A percentile compares a stretch with the other conserved stretches of the same genome.
phyloP scores from a whole-genome alignment of 2,113 vertebrate genomes.

The Pangasianodon hypophthalmus region DNA sequence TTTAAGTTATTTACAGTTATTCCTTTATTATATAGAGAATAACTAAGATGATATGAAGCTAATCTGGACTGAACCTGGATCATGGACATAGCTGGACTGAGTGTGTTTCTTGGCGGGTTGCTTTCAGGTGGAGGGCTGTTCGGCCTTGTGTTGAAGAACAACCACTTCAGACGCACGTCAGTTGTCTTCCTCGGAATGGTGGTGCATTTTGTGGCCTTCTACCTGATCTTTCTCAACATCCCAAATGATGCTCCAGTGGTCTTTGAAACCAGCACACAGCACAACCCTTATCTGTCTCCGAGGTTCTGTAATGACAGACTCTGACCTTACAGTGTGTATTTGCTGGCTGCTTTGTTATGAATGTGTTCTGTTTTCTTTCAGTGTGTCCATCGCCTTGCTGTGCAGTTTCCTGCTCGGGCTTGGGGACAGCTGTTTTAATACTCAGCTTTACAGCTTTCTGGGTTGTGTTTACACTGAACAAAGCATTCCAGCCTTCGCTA shows the following conservation, averaged over 20 bases:
- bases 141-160: constrained; percentile 88
- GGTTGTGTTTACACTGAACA: constrained; percentile 87
- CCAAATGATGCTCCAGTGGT: constrained; percentile 87
- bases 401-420: constrained; percentile 94
- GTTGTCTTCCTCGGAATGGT: constrained; percentile 90
- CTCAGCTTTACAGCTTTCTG: constrained; percentile 93
- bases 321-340: background rate
- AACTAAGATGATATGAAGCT: background rate
- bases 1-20: background rate
- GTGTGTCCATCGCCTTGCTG: constrained; percentile 86
- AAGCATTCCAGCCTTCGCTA: constrained; percentile 90
- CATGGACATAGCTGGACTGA: background rate
- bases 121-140: constrained; percentile 88
- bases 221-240: constrained; percentile 92
- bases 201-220: constrained; percentile 91
- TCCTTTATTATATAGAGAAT: background rate
- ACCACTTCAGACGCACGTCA: constrained; percentile 86
- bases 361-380: constrained; percentile 61
- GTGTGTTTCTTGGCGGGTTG: background rate
- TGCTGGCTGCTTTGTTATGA: background rate
- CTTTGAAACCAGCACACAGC: constrained; percentile 76
- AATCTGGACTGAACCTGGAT: background rate
- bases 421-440: constrained; percentile 98
- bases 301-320: constrained; percentile 71
- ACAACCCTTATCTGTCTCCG: constrained; percentile 80